Evolutionary conservation across 2,797 vertebrate genomes (phyloP).

Genomic region (Pelodytes ibericus): DNA sequence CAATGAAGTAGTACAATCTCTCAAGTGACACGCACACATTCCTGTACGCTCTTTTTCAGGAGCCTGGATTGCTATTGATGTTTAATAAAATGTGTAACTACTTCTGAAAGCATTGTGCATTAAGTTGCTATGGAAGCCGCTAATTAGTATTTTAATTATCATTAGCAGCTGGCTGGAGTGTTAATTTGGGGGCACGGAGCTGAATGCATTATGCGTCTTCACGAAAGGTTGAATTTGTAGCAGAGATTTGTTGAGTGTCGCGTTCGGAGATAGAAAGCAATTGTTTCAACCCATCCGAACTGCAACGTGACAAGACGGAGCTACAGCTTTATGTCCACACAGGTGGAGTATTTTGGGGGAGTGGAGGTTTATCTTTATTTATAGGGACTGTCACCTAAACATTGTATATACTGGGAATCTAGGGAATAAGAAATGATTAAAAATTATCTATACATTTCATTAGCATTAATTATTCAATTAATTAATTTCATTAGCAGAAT

Average conservation of each 20-base stretch:
- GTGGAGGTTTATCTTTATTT: no score
- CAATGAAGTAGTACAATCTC: slow-evolving; percentile 25
- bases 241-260: not conserved
- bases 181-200: slow-evolving; percentile 33
- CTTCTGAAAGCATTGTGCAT: slow-evolving; percentile 38
- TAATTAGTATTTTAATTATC: slow-evolving; percentile 56
- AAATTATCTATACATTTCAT: no score
- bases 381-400: no score
- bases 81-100: slow-evolving; percentile 55
- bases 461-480: no score
- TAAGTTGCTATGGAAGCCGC: slow-evolving; percentile 46
- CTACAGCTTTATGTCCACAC: no score
- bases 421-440: no score
- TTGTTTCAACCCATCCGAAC: no score
- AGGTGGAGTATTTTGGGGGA: no score
- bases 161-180: slow-evolving; percentile 45
- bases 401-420: no score
- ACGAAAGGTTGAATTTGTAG: slow-evolving; percentile 34
- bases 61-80: slow-evolving; percentile 36
- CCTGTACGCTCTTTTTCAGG: slow-evolving; percentile 6
- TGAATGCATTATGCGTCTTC: slow-evolving; percentile 23
- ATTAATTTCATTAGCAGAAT: no score
- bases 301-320: no score
- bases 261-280: no score
- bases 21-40: slow-evolving; percentile 1